These are phyloP conservation scores for Troides oblongomaculatus DNA, from an alignment of 2,888 invertebrate genomes.

Conservation along the genomic window DNA sequence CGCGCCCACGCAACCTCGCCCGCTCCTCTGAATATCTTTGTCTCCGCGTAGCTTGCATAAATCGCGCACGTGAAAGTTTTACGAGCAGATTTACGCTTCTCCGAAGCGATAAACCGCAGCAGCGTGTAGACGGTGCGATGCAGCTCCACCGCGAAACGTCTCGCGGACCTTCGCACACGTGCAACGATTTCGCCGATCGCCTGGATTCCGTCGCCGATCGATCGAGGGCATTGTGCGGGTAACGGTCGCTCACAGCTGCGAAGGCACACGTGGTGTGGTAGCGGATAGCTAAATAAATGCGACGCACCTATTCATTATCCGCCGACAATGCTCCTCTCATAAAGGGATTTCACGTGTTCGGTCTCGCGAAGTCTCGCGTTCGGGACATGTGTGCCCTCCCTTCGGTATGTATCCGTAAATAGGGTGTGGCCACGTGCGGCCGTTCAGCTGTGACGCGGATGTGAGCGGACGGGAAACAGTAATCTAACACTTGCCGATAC, in stretches of 20 bases:
- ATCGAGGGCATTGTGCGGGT: conserved; percentile 79
- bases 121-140: conserved; percentile 60
- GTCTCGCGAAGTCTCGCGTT: conserved; percentile 76
- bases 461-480: conserved; percentile 75
- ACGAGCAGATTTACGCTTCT: conserved; percentile 74
- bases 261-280: conserved; percentile 76
- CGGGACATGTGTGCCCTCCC: conserved; percentile 79
- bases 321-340: conserved; percentile 75
- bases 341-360: conserved; percentile 79
- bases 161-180: conserved; percentile 61
- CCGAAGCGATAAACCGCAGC: conserved; percentile 67
- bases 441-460: conserved; percentile 78
- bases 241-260: conserved; percentile 79
- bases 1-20: conserved; percentile 69
- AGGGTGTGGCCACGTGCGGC: conserved; percentile 79
- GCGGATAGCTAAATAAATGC: conserved; percentile 80
- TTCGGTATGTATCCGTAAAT: conserved; percentile 77
- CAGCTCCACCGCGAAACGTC: conserved; percentile 65
- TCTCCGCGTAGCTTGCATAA: conserved; percentile 70
- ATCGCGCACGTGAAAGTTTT: conserved; percentile 78
- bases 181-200: conserved; percentile 71
- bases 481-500: conserved; percentile 73
- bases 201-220: conserved; percentile 74
- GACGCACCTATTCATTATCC: conserved; percentile 78
- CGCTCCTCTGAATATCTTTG: conserved; percentile 72